These are phyloP conservation scores for Hypotaenidia okinawae DNA, from an alignment of 2,797 vertebrate species.

Conservation along the genomic window DNA sequence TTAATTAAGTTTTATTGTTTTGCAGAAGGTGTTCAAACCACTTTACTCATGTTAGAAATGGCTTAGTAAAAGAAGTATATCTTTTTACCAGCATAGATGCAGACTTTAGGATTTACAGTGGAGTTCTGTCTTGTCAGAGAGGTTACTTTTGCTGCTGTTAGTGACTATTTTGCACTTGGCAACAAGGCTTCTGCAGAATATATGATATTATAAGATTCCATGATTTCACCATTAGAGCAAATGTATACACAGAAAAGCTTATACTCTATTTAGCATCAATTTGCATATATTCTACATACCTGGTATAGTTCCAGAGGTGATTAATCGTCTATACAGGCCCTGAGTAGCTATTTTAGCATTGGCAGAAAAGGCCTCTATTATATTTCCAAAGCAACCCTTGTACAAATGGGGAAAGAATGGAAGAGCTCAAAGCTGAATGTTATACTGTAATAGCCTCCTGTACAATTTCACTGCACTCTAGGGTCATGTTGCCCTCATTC, in stretches of 20 bases:
- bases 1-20: neutral
- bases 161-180: neutral
- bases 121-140: neutral
- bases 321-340: neutral
- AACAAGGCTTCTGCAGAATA: neutral
- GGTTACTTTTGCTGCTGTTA: neutral
- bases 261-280: neutral
- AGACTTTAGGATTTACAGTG: neutral
- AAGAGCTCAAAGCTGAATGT: neutral
- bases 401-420: neutral
- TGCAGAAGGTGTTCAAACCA: neutral
- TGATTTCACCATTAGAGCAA: neutral
- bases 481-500: neutral
- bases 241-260: neutral
- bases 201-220: neutral
- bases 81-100: neutral
- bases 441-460: neutral
- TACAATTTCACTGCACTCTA: neutral
- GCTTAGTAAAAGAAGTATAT: neutral
- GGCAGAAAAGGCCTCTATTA: neutral
- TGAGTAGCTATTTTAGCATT: neutral
- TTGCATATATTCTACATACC: neutral
- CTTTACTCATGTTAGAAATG: neutral
- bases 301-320: neutral
- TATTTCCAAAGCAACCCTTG: neutral